phyloP scores from a whole-genome alignment of 2,797 vertebrate species.

The Coregonus ussuriensis region DNA sequence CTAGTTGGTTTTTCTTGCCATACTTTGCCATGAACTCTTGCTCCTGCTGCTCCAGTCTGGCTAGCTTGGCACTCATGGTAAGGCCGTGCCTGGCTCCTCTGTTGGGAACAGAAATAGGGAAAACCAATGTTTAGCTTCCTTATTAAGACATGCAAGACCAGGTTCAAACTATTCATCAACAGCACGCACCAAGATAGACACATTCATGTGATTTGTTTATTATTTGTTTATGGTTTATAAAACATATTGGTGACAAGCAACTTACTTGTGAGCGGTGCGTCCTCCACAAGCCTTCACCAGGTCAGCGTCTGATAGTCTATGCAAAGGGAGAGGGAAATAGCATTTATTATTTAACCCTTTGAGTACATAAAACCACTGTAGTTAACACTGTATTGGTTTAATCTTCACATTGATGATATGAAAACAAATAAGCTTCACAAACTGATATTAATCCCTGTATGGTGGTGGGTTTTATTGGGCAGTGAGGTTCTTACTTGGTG shows the following conservation, averaged over 20 bases:
- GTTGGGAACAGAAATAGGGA: conserved; percentile 22
- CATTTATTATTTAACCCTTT: neutral
- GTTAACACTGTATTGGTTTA: neutral
- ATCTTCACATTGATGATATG: neutral
- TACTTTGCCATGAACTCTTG: conserved; percentile 85
- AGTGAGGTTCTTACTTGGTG: conserved; percentile 68
- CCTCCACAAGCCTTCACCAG: conserved; percentile 87
- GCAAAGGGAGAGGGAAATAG: neutral
- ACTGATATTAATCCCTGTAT: neutral
- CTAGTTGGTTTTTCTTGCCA: conserved; percentile 57
- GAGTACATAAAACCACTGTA: neutral
- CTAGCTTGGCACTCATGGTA: conserved; percentile 93
- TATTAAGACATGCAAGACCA: neutral
- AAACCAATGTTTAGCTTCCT: neutral
- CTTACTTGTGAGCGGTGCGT: conserved; percentile 95
- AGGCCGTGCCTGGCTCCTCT: conserved; percentile 91
- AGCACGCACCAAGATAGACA: neutral
- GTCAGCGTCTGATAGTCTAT: conserved; percentile 84
- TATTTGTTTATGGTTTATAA: neutral
- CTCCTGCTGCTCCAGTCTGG: conserved; percentile 90
- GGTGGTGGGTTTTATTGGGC: neutral
- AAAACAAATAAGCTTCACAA: neutral
- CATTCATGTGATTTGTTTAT: neutral
- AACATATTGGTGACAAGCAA: neutral
- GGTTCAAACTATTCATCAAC: neutral